Base-by-base conservation (phyloP, 2,797 vertebrate species). In the Takifugu ocellatus region DNA sequence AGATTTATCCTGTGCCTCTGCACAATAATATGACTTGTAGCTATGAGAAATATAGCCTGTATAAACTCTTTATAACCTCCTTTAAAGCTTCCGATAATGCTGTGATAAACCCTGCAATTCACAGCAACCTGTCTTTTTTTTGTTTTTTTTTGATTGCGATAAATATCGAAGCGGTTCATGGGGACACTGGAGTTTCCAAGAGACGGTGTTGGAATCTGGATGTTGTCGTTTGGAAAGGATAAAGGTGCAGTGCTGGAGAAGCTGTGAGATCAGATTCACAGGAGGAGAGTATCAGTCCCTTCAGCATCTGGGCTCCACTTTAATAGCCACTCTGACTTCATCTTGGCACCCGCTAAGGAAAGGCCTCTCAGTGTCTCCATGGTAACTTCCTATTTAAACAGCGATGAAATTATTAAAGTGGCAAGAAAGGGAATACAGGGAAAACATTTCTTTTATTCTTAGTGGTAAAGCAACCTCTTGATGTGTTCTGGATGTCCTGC, bases 281-380 rank as follows among this genome's bases (percentile, higher is more conserved):
- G 66, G 58, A 79, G 72, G 78, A 71, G 72, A 60, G 67, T 60
- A 74, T 77, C 58, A 49, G 62, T 66, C 72, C 69, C 21, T 7
- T 44, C 66, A 79, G 74, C 49, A 27, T 68, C 79, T 73, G 57
- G 62, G 75, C 73, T 87, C 43, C 43, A 64, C 76, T 82, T 79
- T 77, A 67, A 63, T 77, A 63, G 57, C 82, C 78, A 83, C 74
- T 68, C 72, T 78, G 81, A 81, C 85, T 86, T 85, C 71, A 74
- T 85, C 73, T 54, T 56, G 61, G 61, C 68, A 82, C 48, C 85
- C 79, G 84, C 87, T 89, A 58, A 81, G 62, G 69, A 78, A 62
- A 75, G 56, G 55, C 67, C 66, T 72, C 75, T 70, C 50, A 81
- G 61, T 78, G 77, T 88, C 78, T 82, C 87, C 80, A 87, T 87